Percentiles rank a stretch among this genome's conserved stretches.
Evolutionary conservation across 2,113 vertebrate genomes (phyloP).

Genomic region (Myotis yumanensis): DNA sequence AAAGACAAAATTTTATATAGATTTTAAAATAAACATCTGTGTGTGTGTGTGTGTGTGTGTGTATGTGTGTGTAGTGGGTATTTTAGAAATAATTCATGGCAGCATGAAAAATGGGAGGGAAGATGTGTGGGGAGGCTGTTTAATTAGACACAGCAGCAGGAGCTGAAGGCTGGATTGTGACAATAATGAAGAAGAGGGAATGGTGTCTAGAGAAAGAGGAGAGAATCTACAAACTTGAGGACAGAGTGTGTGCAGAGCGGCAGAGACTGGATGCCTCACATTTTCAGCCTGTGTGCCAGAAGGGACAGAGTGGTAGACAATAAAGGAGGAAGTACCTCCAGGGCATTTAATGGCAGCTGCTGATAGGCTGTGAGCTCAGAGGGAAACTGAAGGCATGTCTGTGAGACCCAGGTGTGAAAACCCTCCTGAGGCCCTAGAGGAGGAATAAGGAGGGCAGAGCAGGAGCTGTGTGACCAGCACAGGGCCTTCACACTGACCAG

Average conservation of each 20-base stretch:
- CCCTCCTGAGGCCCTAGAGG: background rate
- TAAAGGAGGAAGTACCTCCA: background rate
- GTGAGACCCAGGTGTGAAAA: background rate
- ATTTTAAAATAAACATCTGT: background rate
- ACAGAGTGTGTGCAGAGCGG: background rate
- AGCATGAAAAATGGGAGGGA: background rate
- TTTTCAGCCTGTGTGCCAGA: background rate
- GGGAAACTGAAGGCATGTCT: background rate
- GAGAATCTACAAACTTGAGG: background rate
- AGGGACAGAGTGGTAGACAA: background rate
- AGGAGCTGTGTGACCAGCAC: background rate
- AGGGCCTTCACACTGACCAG: background rate
- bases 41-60: background rate
- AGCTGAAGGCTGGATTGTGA: background rate
- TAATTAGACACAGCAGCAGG: background rate
- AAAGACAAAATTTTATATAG: background rate
- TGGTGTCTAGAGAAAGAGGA: background rate
- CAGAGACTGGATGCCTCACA: background rate
- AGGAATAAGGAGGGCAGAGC: background rate
- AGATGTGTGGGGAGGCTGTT: background rate
- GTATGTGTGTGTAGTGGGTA: background rate
- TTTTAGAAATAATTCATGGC: background rate
- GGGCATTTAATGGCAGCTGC: background rate
- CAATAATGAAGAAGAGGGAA: background rate
- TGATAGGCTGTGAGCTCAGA: background rate